These are phyloP conservation scores for Vidua chalybeata DNA, from an alignment of 2,113 vertebrate genomes.

Conservation along the genomic window DNA sequence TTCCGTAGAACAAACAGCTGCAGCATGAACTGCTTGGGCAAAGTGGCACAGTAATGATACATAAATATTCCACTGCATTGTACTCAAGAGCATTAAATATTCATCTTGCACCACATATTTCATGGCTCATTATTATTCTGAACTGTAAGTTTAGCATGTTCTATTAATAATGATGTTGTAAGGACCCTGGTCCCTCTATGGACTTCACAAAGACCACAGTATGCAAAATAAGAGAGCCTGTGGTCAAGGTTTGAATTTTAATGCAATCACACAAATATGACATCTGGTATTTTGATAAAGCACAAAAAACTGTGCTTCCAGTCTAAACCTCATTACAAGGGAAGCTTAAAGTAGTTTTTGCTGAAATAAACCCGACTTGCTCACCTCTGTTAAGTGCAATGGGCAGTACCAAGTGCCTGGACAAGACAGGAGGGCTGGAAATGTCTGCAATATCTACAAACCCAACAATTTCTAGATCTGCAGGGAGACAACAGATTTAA, in stretches of 20 bases:
- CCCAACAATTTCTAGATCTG: conserved; percentile 95
- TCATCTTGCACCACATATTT: background rate
- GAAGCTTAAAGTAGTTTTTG: background rate
- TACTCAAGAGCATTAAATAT: background rate
- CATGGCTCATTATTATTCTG: background rate
- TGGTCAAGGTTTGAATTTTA: background rate
- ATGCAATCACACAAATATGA: background rate
- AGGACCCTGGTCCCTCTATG: background rate
- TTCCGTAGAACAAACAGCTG: background rate
- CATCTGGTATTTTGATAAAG: background rate
- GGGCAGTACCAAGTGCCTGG: conserved; percentile 93
- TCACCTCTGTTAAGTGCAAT: conserved; percentile 97
- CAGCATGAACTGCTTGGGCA: background rate
- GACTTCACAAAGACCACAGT: background rate
- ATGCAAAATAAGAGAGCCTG: background rate
- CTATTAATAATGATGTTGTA: background rate
- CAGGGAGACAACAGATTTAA: conserved; percentile 9
- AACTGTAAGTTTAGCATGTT: background rate
- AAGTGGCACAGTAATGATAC: background rate
- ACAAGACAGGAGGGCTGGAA: conserved; percentile 94
- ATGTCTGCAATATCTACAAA: conserved; percentile 98
- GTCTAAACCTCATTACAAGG: background rate
- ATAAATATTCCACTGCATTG: background rate
- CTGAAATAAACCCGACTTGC: conserved; percentile 7
- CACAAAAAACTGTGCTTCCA: background rate